These are phyloP conservation scores for Hiodon tergisus DNA, from an alignment of 2,113 vertebrate genomes.

Conservation along the genomic window DNA sequence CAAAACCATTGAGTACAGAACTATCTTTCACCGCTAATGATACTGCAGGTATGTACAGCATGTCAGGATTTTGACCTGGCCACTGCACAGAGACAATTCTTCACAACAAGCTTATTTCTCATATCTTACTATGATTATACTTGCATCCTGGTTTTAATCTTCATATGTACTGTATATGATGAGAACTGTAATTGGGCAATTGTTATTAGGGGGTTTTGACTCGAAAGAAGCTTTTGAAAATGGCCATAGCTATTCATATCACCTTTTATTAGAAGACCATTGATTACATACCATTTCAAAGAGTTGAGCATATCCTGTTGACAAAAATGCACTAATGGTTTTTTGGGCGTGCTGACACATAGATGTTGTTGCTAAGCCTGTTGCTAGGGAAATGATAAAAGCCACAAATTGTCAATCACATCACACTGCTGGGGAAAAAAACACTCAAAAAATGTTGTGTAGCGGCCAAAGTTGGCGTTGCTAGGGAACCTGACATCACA, in stretches of 20 bases:
- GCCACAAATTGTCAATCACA: conserved; percentile 14
- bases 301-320: background rate
- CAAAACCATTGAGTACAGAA: too few relatives aligned
- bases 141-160: too few relatives aligned
- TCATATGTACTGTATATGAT: too few relatives aligned
- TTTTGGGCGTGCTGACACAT: conserved; percentile 17
- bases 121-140: too few relatives aligned
- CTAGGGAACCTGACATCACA: conserved; percentile 5
- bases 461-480: conserved; percentile 3
- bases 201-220: background rate
- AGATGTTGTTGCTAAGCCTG: conserved; percentile 18
- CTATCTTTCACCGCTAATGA: too few relatives aligned
- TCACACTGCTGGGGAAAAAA: conserved; percentile 16
- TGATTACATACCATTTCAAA: background rate
- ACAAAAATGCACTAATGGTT: conserved; percentile 14
- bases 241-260: too few relatives aligned
- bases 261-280: background rate
- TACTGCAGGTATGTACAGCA: too few relatives aligned
- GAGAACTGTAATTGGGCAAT: too few relatives aligned
- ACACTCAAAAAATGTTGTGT: conserved; percentile 13
- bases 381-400: conserved; percentile 18
- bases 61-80: too few relatives aligned
- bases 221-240: background rate
- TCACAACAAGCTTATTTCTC: too few relatives aligned
- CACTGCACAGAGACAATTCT: too few relatives aligned